A percentile compares a stretch with the other conserved stretches of the same genome.
These are phyloP conservation scores for Phainopepla nitens DNA, from an alignment of 2,113 vertebrate genomes.

Conservation along the genomic window DNA sequence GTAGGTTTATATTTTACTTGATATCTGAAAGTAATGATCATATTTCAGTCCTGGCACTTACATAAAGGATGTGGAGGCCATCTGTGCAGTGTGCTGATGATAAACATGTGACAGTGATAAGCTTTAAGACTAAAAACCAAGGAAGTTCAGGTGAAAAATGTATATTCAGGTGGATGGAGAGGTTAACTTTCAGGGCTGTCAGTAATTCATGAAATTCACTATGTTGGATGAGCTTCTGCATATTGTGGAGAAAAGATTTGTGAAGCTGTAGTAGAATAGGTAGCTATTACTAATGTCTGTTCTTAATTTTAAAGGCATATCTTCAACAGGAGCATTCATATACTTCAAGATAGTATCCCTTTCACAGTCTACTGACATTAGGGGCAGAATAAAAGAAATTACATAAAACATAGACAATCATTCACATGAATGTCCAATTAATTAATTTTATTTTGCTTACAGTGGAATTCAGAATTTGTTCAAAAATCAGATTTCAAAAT, in stretches of 20 bases:
- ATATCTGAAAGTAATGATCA: neutral
- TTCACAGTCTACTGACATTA: neutral
- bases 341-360: neutral
- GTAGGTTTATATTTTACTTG: neutral
- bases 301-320: neutral
- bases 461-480: neutral
- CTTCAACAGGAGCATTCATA: neutral
- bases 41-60: neutral
- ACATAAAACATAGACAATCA: neutral
- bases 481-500: neutral
- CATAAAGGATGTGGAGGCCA: neutral
- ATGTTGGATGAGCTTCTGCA: neutral
- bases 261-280: neutral
- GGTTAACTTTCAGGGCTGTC: neutral
- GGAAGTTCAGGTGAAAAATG: neutral
- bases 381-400: neutral
- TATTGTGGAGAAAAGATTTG: neutral
- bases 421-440: neutral
- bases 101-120: neutral
- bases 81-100: neutral
- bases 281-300: neutral
- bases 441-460: neutral
- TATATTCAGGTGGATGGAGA: neutral
- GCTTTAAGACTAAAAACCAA: neutral
- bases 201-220: neutral